phyloP scores from a whole-genome alignment of 2,888 invertebrate species.

The Lithophane semibrunnea region DNA sequence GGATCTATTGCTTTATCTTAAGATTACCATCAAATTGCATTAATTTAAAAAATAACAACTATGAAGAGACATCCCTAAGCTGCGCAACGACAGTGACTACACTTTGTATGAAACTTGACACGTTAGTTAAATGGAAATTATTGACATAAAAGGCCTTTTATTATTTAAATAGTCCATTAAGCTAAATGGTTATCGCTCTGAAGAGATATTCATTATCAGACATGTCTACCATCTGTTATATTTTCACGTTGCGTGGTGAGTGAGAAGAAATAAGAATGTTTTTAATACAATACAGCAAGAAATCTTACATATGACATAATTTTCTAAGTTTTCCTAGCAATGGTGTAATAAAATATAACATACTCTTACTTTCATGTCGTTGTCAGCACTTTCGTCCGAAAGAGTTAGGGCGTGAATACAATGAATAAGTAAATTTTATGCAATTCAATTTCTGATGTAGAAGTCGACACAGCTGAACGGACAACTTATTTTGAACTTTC shows the following conservation, averaged over 20 bases:
- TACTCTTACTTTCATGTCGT: conserved; percentile 15
- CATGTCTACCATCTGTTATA: conserved; percentile 59
- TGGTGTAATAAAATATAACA: conserved; percentile 21
- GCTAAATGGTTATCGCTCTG: conserved; percentile 65
- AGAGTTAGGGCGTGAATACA: conserved; percentile 53
- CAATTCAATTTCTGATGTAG: conserved; percentile 63
- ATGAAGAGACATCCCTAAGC: conserved; percentile 59
- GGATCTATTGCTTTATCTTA: neutral
- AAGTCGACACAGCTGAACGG: conserved; percentile 53
- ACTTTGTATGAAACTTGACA: conserved; percentile 66
- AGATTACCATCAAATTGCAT: neutral
- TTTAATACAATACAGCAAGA: neutral
- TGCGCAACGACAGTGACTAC: conserved; percentile 50
- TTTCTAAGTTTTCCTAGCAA: conserved; percentile 17
- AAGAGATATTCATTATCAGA: conserved; percentile 54
- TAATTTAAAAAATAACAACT: neutral
- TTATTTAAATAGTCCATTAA: conserved; percentile 72
- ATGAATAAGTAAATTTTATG: conserved; percentile 70
- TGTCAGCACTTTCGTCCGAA: conserved; percentile 34
- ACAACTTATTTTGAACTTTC: conserved; percentile 61
- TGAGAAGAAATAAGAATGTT: conserved; percentile 16
- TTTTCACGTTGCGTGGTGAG: conserved; percentile 31
- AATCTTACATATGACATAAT: neutral
- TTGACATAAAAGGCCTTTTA: conserved; percentile 65
- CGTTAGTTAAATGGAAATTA: conserved; percentile 69